A percentile compares a stretch with the other conserved stretches of the same genome.
phyloP scores from a whole-genome alignment of 2,888 invertebrate genomes.

The Phyllotreta cruciferae region DNA sequence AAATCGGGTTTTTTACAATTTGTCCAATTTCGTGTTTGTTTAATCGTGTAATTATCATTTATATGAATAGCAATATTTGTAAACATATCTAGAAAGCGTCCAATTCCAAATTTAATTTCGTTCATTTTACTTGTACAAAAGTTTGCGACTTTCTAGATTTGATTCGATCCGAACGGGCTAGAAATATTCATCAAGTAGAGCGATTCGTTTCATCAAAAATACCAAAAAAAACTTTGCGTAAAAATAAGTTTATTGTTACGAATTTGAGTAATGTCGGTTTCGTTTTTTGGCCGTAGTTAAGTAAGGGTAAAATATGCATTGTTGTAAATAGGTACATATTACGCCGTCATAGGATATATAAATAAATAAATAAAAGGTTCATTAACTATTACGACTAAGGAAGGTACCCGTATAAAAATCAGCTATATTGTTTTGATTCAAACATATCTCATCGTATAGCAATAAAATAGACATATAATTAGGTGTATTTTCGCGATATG shows the following conservation, averaged over 20 bases:
- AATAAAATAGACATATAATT: conserved; percentile 18
- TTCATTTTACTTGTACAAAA: too few species aligned
- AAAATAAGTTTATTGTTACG: conserved; percentile 31
- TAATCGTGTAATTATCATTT: conserved; percentile 21
- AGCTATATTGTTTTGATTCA: conserved; percentile 1
- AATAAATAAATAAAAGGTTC: conserved; percentile 15
- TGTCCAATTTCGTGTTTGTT: conserved; percentile 35
- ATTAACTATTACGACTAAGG: background rate
- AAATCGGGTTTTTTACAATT: conserved; percentile 23
- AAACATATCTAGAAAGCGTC: conserved; percentile 38
- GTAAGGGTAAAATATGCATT: conserved; percentile 30
- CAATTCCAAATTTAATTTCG: too few species aligned
- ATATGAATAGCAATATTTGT: conserved; percentile 13
- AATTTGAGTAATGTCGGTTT: conserved; percentile 24
- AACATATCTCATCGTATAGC: conserved; percentile 3
- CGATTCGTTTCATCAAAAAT: too few species aligned
- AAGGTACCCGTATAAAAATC: background rate
- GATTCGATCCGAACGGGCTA: too few species aligned
- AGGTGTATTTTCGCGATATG: background rate
- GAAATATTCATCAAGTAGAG: too few species aligned
- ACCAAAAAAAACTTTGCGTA: conserved; percentile 31
- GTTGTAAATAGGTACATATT: conserved; percentile 37
- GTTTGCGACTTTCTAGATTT: too few species aligned
- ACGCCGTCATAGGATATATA: conserved; percentile 26
- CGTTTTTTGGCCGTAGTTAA: background rate